Percentiles rank a stretch among this genome's conserved stretches.
These are phyloP conservation scores for Cheirogaleus medius DNA, from an alignment of 2,113 vertebrate species.

Conservation along the genomic window DNA sequence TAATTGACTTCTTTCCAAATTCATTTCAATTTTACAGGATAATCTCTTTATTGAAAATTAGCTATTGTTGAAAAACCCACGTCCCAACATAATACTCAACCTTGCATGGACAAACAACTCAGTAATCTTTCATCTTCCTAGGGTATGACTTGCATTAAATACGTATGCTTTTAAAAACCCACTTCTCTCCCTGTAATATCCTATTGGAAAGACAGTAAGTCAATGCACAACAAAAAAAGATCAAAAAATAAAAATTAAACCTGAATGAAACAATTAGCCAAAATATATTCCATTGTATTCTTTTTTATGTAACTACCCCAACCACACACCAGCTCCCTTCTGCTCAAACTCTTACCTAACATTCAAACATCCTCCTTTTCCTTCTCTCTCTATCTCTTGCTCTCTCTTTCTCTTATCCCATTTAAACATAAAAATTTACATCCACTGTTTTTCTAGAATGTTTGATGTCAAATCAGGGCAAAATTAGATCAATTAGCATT, in stretches of 20 bases:
- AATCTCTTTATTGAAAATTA: conserved; percentile 72
- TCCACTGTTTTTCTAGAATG: neutral
- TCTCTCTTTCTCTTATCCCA: neutral
- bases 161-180: neutral
- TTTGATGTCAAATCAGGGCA: conserved; percentile 7
- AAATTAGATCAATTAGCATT: conserved; percentile 28
- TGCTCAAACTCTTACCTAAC: neutral
- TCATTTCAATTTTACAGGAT: conserved; percentile 77
- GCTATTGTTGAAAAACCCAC: conserved; percentile 39
- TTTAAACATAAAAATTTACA: conserved; percentile 48
- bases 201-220: neutral
- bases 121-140: neutral
- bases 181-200: neutral
- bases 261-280: neutral
- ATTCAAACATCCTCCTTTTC: neutral
- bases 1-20: conserved; percentile 80
- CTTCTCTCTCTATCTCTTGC: neutral
- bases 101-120: neutral
- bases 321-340: neutral
- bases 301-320: no score
- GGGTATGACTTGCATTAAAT: neutral
- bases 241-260: neutral
- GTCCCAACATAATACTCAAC: neutral
- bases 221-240: neutral
- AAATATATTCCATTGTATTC: neutral